Evolutionary conservation across 2,113 vertebrate species (phyloP), one percentile per base, ranked within the genome.

Genomic region (Psittacus erithacus): DNA sequence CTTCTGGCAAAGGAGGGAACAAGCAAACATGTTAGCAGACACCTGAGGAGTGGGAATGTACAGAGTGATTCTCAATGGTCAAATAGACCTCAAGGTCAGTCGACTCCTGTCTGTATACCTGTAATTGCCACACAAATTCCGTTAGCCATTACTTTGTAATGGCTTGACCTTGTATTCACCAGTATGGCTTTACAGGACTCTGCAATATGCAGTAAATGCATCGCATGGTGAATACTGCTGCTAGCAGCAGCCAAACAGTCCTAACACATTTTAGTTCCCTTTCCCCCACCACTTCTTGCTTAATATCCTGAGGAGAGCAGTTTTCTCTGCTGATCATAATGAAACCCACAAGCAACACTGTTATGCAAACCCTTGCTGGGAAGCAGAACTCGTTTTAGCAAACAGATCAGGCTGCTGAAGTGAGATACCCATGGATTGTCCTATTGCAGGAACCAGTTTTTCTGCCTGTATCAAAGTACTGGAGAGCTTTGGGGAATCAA

Each of bases 251-350:
- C 73, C 33, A 29, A 63, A 52, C 49, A 83, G 47, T 68, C 85
- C 95, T 90, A 97, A 85, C 71, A 95, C 17, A 81, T 78, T 96
- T 95, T 90, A 91, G 95, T 97, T 98, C 98, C 97, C 95, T 77
- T 97, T 95, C 57, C 47, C 78, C 41, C 38, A 63, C 73, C 28
- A 49, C 74, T 97, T 97, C 95, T 98, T 98, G 87, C 97, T 76
- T 96, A 98, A 97, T 95, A 97, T 94, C 96, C 95, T 97, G 94
- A 75, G 62, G 76, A 93, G 16, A 90, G 46, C 76, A 86, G 44
- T 95, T 94, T 91, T 94, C 77, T 95, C 46, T 70, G 59, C 60
- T 84, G 77, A 69, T 69, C 90, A 43, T 88, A 93, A 87, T 73
- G 47, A 85, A 77, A 65, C 88, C 92, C 64, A 64, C 78, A 90